Evolutionary conservation across 2,113 vertebrate genomes (phyloP), one percentile per base, ranked within the genome.

Genomic region (Morone chrysops): DNA sequence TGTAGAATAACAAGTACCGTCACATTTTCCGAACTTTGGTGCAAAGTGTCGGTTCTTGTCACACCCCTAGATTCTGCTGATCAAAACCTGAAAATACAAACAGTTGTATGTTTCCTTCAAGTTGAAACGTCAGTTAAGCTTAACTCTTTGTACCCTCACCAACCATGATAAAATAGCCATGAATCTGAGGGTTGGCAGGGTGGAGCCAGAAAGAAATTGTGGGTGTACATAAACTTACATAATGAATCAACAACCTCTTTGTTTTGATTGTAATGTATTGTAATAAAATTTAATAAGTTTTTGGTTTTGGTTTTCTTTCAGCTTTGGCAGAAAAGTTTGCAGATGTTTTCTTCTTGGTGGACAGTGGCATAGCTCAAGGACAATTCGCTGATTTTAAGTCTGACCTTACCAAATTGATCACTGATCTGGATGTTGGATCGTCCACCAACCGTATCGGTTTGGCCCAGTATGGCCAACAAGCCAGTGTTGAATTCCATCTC

Each of bases 341-440:
- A 73, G 96, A 97, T 63, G 53, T 97, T 20, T 92, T 96, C 84
- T 95, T 96, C 81, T 83, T 97, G 61, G 78, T 96, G 8, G 95
- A 96, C 75, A 93, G 92, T 10, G 87, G 90, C 13, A 70, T 90
- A 2, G 40, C 60, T 8, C 82, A 75, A 36, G 8, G 5, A 59
- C 76, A 86, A 61, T 93, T 93, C 25, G 17, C 3, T 3, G 0
- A 1, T 0, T 80, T 87, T 10, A 88, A 43, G 81, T 91, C 11
- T 83, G 48, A 77, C 38, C 80, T 96, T n/a, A n/a, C 1, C 1
- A 69, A 17, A 14, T 56, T 92, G n/a, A 75, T 93, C 12, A 75
- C 25, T 31, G 69, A 80, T 12, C 75, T 95, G 9, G 92, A 94
- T 1, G 54, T 95, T 40, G 94, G 91, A 17, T 79, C 14, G 16